A percentile compares a stretch with the other conserved stretches of the same genome.
Evolutionary conservation across 2,113 vertebrate genomes (phyloP).

Genomic region (Clarias gariepinus): DNA sequence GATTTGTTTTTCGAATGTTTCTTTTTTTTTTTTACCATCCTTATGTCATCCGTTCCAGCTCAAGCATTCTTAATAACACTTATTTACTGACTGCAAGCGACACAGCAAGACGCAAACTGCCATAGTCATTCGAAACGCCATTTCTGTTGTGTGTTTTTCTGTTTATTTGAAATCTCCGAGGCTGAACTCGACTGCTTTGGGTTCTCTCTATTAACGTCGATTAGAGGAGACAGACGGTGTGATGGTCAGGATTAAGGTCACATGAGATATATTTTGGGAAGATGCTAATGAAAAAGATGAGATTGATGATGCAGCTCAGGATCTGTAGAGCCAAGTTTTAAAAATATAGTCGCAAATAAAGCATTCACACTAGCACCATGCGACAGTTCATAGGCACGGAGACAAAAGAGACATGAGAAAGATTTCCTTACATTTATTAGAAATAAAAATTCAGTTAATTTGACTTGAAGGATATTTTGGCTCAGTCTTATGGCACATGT

Average conservation of each 20-base stretch:
- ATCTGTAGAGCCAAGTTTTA: neutral
- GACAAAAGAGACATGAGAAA: neutral
- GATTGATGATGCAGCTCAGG: neutral
- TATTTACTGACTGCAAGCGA: conserved; percentile 11
- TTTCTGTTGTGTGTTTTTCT: neutral
- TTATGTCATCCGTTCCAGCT: conserved; percentile 16
- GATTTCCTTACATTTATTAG: neutral
- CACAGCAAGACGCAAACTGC: conserved; percentile 31
- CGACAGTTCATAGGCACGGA: too few relatives aligned
- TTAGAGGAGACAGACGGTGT: neutral
- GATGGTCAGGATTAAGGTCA: neutral
- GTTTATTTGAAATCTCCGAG: neutral
- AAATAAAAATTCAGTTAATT: neutral
- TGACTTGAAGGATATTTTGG: neutral
- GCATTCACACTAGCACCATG: neutral
- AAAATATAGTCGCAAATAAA: neutral
- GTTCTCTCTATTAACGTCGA: neutral
- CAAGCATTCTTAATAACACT: neutral
- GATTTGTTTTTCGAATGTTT: neutral
- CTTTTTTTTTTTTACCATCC: neutral
- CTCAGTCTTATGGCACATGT: neutral
- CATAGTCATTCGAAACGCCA: conserved; percentile 19
- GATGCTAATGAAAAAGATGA: neutral
- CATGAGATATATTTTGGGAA: neutral
- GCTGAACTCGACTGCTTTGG: neutral